Base-by-base conservation (phyloP, 2,113 vertebrate genomes). In the Alethe diademata region DNA sequence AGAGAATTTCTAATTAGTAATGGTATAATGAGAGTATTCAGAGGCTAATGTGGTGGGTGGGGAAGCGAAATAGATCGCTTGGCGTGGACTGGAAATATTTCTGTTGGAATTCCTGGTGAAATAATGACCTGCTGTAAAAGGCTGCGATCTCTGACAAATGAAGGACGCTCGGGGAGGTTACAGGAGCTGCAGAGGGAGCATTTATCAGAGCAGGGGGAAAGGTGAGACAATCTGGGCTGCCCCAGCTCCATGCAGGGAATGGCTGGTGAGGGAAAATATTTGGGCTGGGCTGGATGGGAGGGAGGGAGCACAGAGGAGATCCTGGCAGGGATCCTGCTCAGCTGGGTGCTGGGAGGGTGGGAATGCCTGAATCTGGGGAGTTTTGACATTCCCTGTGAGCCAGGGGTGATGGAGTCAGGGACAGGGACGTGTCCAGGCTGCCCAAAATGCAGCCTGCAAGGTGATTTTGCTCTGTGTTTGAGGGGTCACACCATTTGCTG, bases 1-100 rank as follows among this genome's bases (percentile, higher is more conserved):
- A 98, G 98, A 99, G 98, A 99, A 98, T 99, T 98, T 99, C 98
- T 99, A 99, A 99, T 99, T 99, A 99, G 99, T 98, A 98, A 98
- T 98, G 98, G 98, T 98, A 99, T 99, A 99, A 99, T 99, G 98
- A 99, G 99, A 98, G 98, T 98, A 99, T 98, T 98, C 98, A 98
- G 98, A 98, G 98, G 98, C 98, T 98, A 98, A 99, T 98, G 98
- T 97, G 96, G 98, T 98, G 98, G 98, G 98, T 98, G 98, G 98
- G 97, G 97, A 98, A 96, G 96, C 67, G 97, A 97, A 98, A 97
- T 97, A 97, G 98, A 98, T 98, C 97, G 97, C 97, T 98, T 89
- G 96, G 97, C 97, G 97, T 89, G 97, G 88, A 97, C 97, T 97
- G 96, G 96, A 97, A 97, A 97, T 94, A 95, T 97, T 97, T 97